Evolutionary conservation across 2,797 vertebrate species (phyloP).

Genomic region (Meda fulgida): DNA sequence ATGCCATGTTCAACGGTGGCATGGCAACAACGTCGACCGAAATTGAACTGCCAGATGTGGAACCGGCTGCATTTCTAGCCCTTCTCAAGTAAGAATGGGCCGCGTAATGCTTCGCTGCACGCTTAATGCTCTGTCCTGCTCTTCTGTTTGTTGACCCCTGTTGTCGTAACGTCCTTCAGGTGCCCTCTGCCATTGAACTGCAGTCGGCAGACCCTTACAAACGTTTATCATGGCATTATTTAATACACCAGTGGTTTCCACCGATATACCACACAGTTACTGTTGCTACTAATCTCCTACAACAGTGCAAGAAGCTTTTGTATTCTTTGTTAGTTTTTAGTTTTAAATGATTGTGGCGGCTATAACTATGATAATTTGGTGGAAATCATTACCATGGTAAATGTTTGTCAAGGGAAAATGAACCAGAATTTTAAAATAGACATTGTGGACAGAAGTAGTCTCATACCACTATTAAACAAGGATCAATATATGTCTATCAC

Average conservation of each 20-base stretch:
- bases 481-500: neutral
- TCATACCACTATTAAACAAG: neutral
- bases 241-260: neutral
- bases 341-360: neutral
- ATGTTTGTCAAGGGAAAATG: neutral
- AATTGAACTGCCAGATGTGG: slow-evolving; percentile 89
- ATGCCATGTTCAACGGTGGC: slow-evolving; percentile 90
- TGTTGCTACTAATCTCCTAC: neutral
- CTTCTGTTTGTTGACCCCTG: slow-evolving; percentile 26
- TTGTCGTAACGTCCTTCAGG: slow-evolving; percentile 49
- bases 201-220: neutral
- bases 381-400: slow-evolving; percentile 2
- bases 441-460: neutral
- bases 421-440: neutral
- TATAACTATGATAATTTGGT: neutral
- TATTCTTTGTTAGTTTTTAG: too few relatives aligned
- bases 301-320: neutral
- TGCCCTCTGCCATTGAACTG: slow-evolving; percentile 49
- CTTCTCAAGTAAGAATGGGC: slow-evolving; percentile 85
- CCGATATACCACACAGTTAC: neutral
- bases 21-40: slow-evolving; percentile 91
- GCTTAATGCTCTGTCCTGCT: neutral
- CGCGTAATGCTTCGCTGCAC: neutral
- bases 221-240: neutral
- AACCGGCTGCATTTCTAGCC: slow-evolving; percentile 87